Percentiles rank a stretch among this genome's conserved stretches.
phyloP scores from a whole-genome alignment of 2,888 invertebrate genomes.

The Papilio protenor region DNA sequence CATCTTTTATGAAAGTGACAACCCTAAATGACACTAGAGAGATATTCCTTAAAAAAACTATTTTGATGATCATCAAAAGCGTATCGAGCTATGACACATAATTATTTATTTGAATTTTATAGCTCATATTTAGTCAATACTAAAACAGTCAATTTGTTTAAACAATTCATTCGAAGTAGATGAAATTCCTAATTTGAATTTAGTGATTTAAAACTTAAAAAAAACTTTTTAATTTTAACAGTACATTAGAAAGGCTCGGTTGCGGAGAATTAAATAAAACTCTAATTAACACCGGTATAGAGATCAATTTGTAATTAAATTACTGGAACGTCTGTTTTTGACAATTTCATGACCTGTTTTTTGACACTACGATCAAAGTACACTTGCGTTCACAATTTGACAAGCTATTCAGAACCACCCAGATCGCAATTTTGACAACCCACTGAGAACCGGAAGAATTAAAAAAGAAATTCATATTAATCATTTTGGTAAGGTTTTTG shows the following conservation, averaged over 20 bases:
- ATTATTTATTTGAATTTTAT: slow-evolving; percentile 44
- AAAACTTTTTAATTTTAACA: background rate
- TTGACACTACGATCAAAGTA: background rate
- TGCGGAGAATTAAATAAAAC: no score
- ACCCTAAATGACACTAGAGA: slow-evolving; percentile 13
- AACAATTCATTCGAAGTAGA: slow-evolving; percentile 49
- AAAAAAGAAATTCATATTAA: slow-evolving; percentile 31
- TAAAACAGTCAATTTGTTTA: slow-evolving; percentile 56
- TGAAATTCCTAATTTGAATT: background rate
- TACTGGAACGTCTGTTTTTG: background rate
- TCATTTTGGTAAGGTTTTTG: slow-evolving; percentile 44
- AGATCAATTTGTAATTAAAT: no score
- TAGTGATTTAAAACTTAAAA: background rate
- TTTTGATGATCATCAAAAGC: slow-evolving; percentile 41
- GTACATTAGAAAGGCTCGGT: background rate
- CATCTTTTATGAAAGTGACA: slow-evolving; percentile 12
- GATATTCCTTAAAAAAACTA: slow-evolving; percentile 27
- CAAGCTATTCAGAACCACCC: background rate
- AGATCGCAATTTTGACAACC: slow-evolving; percentile 2
- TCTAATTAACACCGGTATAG: no score
- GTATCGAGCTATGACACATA: slow-evolving; percentile 37
- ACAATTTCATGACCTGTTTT: background rate
- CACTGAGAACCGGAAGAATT: slow-evolving; percentile 36
- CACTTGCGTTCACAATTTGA: background rate
- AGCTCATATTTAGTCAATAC: slow-evolving; percentile 50